phyloP scores from a whole-genome alignment of 2,888 invertebrate genomes.

The Antheraea yamamai region DNA sequence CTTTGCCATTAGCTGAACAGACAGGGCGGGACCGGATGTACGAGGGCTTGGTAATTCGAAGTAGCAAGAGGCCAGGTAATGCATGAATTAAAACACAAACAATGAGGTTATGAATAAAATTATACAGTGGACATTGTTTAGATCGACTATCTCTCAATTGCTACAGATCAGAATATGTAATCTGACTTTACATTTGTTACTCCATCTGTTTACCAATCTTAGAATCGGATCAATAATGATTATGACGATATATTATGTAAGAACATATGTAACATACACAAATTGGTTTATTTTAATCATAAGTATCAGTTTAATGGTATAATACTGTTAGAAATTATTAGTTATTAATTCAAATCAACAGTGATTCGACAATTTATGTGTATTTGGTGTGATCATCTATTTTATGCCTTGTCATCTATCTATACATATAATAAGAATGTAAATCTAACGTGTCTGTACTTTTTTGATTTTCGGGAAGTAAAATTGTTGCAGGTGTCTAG shows the following conservation, averaged over 20 bases:
- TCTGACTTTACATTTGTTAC: neutral
- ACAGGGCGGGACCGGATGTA: conserved; percentile 63
- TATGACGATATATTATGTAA: neutral
- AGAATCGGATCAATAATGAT: neutral
- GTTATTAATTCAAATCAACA: neutral
- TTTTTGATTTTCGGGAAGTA: no score
- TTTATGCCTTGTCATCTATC: no score
- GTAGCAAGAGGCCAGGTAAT: conserved; percentile 19
- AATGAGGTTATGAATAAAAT: conserved; percentile 16
- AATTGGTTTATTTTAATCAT: neutral
- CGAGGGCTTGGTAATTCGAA: conserved; percentile 39
- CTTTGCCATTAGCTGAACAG: conserved; percentile 52
- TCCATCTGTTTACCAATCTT: neutral
- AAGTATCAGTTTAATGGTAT: neutral
- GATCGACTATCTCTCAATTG: neutral
- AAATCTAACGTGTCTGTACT: no score
- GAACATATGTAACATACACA: neutral
- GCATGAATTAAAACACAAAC: conserved; percentile 10
- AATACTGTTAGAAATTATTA: neutral
- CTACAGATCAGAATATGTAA: neutral
- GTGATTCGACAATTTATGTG: neutral
- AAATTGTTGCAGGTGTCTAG: no score
- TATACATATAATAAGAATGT: no score
- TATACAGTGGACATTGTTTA: neutral
- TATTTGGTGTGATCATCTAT: no score